These are phyloP conservation scores for Crossaster papposus DNA, from an alignment of 53 echinoderm and acorn worm species.

Conservation along the genomic window DNA sequence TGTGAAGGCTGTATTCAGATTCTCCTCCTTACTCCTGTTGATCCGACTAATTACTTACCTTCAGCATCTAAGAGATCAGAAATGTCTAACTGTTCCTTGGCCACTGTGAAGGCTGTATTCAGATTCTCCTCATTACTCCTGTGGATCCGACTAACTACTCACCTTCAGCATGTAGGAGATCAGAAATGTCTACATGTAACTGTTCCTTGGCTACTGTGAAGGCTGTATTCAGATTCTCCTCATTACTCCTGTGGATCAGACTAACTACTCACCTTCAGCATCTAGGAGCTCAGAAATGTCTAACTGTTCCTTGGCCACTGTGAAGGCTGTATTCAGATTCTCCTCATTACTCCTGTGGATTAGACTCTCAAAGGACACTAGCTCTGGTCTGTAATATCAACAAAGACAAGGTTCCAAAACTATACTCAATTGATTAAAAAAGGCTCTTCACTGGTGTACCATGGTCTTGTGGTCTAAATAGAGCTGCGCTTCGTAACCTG, in stretches of 20 bases:
- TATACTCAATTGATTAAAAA: background rate
- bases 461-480: no score
- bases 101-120: constrained; percentile 85
- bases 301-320: constrained; percentile 75
- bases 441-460: no score
- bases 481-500: no score
- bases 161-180: constrained; percentile 96
- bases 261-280: constrained; percentile 83
- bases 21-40: constrained; percentile 63
- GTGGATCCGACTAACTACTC: constrained; percentile 28
- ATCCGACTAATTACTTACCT: constrained; percentile 76
- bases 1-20: constrained; percentile 84
- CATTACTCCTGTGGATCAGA: constrained; percentile 57
- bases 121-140: constrained; percentile 72
- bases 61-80: constrained; percentile 88
- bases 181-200: no score
- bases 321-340: constrained; percentile 88
- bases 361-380: constrained; percentile 76
- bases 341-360: constrained; percentile 69
- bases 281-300: constrained; percentile 88
- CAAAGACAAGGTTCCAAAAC: background rate
- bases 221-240: constrained; percentile 81
- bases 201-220: constrained; percentile 79
- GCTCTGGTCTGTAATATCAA: constrained; percentile 72
- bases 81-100: constrained; percentile 72